These are phyloP conservation scores for Stegana nigrithorax DNA, from an alignment of 2,888 invertebrate genomes.

Conservation along the genomic window DNA sequence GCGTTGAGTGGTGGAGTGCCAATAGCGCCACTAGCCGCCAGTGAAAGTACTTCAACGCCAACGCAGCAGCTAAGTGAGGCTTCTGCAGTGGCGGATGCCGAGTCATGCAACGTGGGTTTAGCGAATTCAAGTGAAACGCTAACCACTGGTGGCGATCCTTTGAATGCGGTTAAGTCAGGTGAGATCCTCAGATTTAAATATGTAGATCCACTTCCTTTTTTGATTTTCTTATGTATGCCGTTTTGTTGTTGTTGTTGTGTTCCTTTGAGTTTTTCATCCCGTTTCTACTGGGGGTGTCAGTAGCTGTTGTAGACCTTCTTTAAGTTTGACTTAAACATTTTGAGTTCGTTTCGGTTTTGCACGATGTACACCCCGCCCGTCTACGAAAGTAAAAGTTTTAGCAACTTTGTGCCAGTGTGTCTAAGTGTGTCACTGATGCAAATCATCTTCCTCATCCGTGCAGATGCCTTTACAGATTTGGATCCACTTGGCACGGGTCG, in stretches of 20 bases:
- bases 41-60: conserved; percentile 56
- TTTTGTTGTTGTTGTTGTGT: conserved; percentile 6
- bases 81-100: conserved; percentile 22
- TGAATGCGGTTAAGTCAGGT: conserved; percentile 55
- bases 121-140: not conserved
- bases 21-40: conserved; percentile 54
- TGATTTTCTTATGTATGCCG: not conserved
- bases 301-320: too few relatives aligned
- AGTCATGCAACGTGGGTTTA: conserved; percentile 3
- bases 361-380: not conserved
- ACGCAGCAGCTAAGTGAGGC: conserved; percentile 49
- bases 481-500: conserved; percentile 93
- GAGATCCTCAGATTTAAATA: conserved; percentile 37
- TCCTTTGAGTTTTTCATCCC: not conserved
- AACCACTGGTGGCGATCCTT: conserved; percentile 21
- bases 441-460: conserved; percentile 62
- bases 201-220: not conserved
- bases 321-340: not conserved
- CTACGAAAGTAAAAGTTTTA: not conserved
- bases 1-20: conserved; percentile 37
- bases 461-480: conserved; percentile 92
- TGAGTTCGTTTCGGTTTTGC: conserved; percentile 26
- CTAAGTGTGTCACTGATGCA: conserved; percentile 53
- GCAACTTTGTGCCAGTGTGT: conserved; percentile 14
- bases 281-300: too few relatives aligned